Evolutionary conservation across 2,113 vertebrate species (phyloP), one percentile per base, ranked within the genome.

Genomic region (Carassius carassius): DNA sequence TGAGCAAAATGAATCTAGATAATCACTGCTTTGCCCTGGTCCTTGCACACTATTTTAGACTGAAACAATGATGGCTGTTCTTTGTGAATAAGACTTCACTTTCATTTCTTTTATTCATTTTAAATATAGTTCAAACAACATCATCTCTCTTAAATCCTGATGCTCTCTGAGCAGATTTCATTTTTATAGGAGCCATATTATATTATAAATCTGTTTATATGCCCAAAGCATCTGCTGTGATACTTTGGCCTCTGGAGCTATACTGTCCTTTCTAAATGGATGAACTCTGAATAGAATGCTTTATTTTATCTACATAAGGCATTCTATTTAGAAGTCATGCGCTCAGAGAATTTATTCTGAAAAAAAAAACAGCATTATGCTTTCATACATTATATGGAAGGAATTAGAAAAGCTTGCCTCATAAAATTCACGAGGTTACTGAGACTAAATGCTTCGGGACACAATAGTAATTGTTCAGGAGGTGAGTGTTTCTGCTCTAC

Each of bases 281-380:
- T 17, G 19, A 44, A 29, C 58, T 80, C 58, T 47, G 60, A 80
- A 79, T 60, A 79, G 47, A 51, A 41, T 29, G 8, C 60, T 65
- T 80, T 49, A 63, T 80, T 80, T 63, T 23, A 49, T 80, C 60
- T 47, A 79, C 37, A 63, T 19, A 63, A 79, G 7, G 37, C 37
- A 25, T 80, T 80, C 32, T 80, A n/a, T 80, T 65, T 65, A 65
- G 35, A 47, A 41, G 60, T 80, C 78, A 80, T 47, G 78, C 4
- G 7, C 35, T 63, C 58, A 47, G 37, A 63, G 58, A 47, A 47
- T 79, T 23, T 79, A 47, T 79, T 63, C 19, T 63, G n/a, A n/a
- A n/a, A n/a, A 4, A 78, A 17, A 78, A 41, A 79, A 44, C 58
- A 47, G 78, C 58, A 47, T 79, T 79, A 17, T 23, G 35, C 56